These are phyloP conservation scores for Catamblyrhynchus diadema DNA, from an alignment of 2,797 vertebrate genomes.

Conservation along the genomic window DNA sequence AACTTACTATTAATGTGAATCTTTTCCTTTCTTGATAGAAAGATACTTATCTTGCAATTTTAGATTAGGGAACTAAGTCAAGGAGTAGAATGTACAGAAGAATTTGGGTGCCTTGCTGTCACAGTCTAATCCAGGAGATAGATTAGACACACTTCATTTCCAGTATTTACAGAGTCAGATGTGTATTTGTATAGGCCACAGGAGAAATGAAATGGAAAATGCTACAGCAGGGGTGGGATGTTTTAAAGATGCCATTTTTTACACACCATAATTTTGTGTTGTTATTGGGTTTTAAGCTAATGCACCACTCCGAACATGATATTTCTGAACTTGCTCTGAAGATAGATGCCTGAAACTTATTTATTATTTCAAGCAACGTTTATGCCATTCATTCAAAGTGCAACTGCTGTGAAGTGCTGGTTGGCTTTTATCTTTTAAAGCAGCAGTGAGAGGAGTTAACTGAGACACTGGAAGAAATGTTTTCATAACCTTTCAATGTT, in stretches of 20 bases:
- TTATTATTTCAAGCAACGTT: not conserved
- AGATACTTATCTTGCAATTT: not conserved
- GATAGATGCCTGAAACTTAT: not conserved
- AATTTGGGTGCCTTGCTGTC: not conserved
- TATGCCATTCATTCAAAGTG: not conserved
- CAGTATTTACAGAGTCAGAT: not conserved
- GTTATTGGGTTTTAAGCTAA: not conserved
- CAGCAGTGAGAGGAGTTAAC: not conserved
- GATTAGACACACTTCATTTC: not conserved
- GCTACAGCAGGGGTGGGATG: fast-evolving
- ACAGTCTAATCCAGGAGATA: not conserved
- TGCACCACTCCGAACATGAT: not conserved
- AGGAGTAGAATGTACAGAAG: not conserved
- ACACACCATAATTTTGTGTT: not conserved
- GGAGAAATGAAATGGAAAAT: not conserved
- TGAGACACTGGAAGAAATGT: not conserved
- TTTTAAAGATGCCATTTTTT: not conserved
- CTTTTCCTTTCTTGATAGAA: not conserved
- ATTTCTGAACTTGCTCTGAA: not conserved
- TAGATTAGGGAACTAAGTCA: not conserved
- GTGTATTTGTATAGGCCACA: not conserved
- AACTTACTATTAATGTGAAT: not conserved
- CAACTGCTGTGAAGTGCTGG: not conserved
- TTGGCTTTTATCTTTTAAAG: not conserved
- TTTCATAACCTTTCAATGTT: not conserved